Evolutionary conservation across 2,888 invertebrate species (phyloP).

Genomic region (Leptogaster cylindrica): DNA sequence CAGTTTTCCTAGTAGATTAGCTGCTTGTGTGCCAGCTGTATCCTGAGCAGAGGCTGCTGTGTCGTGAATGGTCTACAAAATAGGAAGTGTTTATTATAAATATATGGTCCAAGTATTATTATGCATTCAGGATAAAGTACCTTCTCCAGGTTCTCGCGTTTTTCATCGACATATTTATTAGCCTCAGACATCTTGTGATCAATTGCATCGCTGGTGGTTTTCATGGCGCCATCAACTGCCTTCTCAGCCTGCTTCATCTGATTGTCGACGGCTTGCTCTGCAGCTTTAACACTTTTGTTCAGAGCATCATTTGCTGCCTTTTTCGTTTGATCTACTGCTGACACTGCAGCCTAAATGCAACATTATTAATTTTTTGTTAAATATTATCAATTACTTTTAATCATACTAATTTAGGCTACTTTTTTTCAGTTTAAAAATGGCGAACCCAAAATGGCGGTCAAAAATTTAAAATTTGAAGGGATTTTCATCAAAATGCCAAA

Average conservation of each 20-base stretch:
- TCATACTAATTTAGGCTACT: background rate
- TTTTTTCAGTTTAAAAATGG: background rate
- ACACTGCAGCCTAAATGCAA: slow-evolving; percentile 56
- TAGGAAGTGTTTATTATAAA: background rate
- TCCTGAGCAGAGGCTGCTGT: slow-evolving; percentile 57
- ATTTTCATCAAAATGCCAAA: too few relatives aligned
- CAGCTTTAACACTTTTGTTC: slow-evolving; percentile 63
- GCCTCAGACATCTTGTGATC: slow-evolving; percentile 70
- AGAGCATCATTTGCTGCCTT: slow-evolving; percentile 63
- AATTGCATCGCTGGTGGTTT: slow-evolving; percentile 66
- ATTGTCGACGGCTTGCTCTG: slow-evolving; percentile 62
- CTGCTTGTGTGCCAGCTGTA: slow-evolving; percentile 56
- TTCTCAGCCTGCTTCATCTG: slow-evolving; percentile 64
- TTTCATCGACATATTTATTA: slow-evolving; percentile 68
- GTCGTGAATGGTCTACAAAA: slow-evolving; percentile 56
- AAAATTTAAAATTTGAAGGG: too few relatives aligned
- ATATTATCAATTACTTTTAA: background rate
- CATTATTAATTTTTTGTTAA: background rate
- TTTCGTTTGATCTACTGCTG: slow-evolving; percentile 62
- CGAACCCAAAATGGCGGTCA: too few relatives aligned
- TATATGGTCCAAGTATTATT: background rate
- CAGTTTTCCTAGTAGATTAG: slow-evolving; percentile 60
- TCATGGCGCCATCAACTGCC: slow-evolving; percentile 66
- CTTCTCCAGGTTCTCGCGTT: slow-evolving; percentile 63
- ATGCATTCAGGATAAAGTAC: slow-evolving; percentile 42